phyloP scores from a whole-genome alignment of 2,888 invertebrate species.

The Drosophila atroscutellata region DNA sequence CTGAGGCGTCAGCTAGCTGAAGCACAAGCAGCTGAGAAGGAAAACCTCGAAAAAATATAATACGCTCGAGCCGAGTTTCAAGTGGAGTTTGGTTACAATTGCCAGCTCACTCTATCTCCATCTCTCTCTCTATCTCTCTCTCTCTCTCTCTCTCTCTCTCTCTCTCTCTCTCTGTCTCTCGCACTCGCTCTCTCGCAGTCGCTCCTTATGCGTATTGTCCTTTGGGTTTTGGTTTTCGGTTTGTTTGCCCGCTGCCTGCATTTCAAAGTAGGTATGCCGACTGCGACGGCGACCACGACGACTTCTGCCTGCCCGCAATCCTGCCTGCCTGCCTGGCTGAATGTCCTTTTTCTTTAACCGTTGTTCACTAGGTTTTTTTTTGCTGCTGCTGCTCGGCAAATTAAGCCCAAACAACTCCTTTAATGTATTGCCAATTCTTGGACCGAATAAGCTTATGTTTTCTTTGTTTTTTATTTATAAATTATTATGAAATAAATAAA shows the following conservation, averaged over 20 bases:
- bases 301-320: background rate
- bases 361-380: background rate
- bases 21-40: conserved; percentile 29
- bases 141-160: conserved; percentile 6
- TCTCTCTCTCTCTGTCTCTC: background rate
- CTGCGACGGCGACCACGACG: background rate
- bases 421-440: background rate
- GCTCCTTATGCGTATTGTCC: conserved; percentile 41
- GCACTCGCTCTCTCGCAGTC: background rate
- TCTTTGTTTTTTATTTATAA: background rate
- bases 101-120: conserved; percentile 18
- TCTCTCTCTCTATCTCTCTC: background rate
- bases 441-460: background rate
- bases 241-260: conserved; percentile 59
- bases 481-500: background rate
- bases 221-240: conserved; percentile 39
- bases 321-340: conserved; percentile 1
- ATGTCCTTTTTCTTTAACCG: background rate
- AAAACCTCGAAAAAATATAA: conserved; percentile 49
- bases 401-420: conserved; percentile 24
- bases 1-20: conserved; percentile 28
- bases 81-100: conserved; percentile 69
- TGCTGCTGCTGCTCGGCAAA: conserved; percentile 30
- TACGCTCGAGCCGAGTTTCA: conserved; percentile 55
- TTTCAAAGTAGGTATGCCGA: conserved; percentile 51